Percentiles rank a stretch among this genome's conserved stretches.
phyloP scores from a whole-genome alignment of 1,140 invertebrate genomes.

The Calliphora vicina region DNA sequence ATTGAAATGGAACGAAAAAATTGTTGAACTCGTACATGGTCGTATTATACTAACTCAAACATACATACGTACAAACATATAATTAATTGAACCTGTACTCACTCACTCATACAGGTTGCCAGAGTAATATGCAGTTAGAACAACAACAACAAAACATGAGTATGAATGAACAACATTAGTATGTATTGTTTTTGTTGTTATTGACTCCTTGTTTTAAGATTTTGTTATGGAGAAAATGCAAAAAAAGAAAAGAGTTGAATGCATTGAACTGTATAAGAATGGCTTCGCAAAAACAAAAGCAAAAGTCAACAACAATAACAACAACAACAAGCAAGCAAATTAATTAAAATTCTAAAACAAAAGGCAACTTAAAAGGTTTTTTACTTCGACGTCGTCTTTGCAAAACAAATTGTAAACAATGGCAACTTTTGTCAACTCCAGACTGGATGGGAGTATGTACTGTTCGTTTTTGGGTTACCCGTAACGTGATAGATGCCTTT shows the following conservation, averaged over 20 bases:
- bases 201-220: neutral
- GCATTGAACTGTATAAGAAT: neutral
- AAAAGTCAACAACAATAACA: neutral
- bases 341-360: conserved; percentile 30
- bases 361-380: conserved; percentile 23
- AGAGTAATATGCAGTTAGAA: neutral
- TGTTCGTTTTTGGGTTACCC: neutral
- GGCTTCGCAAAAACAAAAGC: conserved; percentile 22
- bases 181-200: neutral
- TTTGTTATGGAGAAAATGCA: neutral
- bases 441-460: neutral
- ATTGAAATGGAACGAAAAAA: no score
- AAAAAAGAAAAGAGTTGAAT: conserved; percentile 12
- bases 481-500: no score
- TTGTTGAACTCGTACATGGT: no score
- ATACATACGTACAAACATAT: no score
- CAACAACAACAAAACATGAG: neutral
- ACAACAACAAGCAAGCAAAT: conserved; percentile 20
- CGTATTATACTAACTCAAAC: no score
- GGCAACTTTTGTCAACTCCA: neutral
- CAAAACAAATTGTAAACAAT: conserved; percentile 5
- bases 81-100: no score
- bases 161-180: no score
- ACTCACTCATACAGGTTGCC: neutral
- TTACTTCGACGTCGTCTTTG: conserved; percentile 1